Percentiles rank a stretch among this genome's conserved stretches.
Evolutionary conservation across 2,113 vertebrate genomes (phyloP).

Genomic region (Isurus oxyrinchus): DNA sequence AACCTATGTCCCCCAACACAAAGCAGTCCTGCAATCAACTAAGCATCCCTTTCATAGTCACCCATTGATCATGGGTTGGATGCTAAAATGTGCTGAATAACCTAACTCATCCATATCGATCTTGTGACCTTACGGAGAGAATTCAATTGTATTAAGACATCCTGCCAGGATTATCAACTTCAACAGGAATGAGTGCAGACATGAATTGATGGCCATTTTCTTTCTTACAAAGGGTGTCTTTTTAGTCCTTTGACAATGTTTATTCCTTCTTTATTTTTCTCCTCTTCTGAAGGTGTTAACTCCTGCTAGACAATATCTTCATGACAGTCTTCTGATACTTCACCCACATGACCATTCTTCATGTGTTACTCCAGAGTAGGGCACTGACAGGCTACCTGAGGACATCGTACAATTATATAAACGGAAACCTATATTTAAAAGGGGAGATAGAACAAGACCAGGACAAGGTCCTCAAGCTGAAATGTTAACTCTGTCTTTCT

Average conservation of each 20-base stretch:
- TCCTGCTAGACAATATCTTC: no score
- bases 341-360: neutral
- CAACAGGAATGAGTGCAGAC: neutral
- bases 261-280: neutral
- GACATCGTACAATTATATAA: no score
- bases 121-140: neutral
- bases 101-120: neutral
- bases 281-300: neutral
- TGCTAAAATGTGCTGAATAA: neutral
- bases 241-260: neutral
- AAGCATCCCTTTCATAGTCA: no score
- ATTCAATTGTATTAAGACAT: neutral
- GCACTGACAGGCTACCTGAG: neutral
- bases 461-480: no score
- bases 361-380: neutral
- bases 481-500: no score
- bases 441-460: no score
- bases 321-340: neutral
- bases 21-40: no score
- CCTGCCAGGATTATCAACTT: no score
- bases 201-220: neutral
- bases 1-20: no score
- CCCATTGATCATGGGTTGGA: neutral
- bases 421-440: no score
- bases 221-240: no score